Conservation (phyloP, 35 echinoderm and acorn worm genomes). For the Acanthaster planci region DNA sequence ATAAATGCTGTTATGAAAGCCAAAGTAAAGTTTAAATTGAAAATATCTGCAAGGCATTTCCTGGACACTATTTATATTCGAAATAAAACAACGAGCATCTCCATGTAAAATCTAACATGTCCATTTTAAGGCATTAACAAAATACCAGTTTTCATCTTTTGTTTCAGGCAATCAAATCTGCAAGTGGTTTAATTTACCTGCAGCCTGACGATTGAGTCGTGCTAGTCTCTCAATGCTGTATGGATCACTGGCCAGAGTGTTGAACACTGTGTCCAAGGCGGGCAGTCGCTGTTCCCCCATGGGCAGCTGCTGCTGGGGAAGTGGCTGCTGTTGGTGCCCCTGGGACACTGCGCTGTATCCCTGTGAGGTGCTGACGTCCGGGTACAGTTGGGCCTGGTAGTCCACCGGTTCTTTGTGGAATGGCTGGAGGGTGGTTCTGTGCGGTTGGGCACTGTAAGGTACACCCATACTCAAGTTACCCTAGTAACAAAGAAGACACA, state of each 20-base stretch:
- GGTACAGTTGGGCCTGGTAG: slow-evolving; percentile 10
- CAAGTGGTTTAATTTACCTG: slow-evolving; percentile 51
- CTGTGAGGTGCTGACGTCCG: slow-evolving; percentile 20
- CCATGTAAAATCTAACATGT: no score
- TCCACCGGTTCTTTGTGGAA: slow-evolving; percentile 1
- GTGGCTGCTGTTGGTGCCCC: slow-evolving; percentile 52
- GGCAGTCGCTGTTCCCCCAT: slow-evolving; percentile 16
- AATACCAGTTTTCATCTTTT: no score
- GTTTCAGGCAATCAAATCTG: no score
- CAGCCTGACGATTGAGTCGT: slow-evolving; percentile 87
- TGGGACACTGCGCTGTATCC: slow-evolving; percentile 23
- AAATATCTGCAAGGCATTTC: no score
- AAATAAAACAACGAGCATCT: no score
- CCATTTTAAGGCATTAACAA: no score
- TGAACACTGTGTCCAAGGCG: slow-evolving; percentile 49
- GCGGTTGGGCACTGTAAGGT: neutral
- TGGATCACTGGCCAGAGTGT: slow-evolving; percentile 58
- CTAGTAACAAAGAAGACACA: no score
- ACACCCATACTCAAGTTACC: slow-evolving; percentile 39
- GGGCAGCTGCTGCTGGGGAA: slow-evolving; percentile 16
- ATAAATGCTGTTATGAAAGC: no score
- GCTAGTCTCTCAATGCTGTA: slow-evolving; percentile 93
- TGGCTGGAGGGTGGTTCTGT: slow-evolving; percentile 4
- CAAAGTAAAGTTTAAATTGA: no score
- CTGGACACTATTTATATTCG: no score